Percentiles rank a stretch among this genome's conserved stretches.
Conservation (phyloP, 2,113 vertebrate species). For the Microtus richardsoni region DNA sequence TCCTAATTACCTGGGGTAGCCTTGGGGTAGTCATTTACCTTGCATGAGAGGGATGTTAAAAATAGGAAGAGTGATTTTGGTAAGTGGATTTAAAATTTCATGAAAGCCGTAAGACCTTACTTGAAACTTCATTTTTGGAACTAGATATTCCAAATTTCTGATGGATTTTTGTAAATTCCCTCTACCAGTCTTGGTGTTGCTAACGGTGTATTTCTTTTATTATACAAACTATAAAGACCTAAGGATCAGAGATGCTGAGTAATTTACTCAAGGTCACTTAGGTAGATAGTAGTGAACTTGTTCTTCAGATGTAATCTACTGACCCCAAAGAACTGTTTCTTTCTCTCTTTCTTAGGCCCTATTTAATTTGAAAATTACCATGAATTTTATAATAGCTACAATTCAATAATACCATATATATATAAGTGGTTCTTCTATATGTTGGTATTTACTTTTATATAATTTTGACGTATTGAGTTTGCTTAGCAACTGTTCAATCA, state of each 20-base stretch:
- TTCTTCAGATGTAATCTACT: background rate
- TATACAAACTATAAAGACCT: background rate
- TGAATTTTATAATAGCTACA: background rate
- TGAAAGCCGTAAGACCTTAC: background rate
- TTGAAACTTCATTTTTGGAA: background rate
- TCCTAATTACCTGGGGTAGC: background rate
- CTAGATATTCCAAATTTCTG: background rate
- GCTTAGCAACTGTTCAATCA: background rate
- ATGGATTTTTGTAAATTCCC: background rate
- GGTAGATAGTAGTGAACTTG: background rate
- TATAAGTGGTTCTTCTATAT: background rate
- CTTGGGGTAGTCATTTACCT: background rate
- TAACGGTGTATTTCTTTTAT: background rate
- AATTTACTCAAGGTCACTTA: background rate
- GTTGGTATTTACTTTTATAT: background rate
- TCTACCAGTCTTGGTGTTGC: background rate
- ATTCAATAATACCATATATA: background rate
- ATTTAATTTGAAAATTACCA: background rate
- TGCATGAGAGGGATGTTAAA: background rate
- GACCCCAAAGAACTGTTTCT: background rate
- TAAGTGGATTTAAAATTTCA: conserved; percentile 10
- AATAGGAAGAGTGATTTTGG: background rate
- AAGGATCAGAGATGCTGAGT: background rate
- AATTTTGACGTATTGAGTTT: background rate
- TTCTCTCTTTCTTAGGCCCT: background rate